Percentiles rank a stretch among this genome's conserved stretches.
phyloP scores from a whole-genome alignment of 2,888 invertebrate genomes.

The Ypsolopha scabrella region DNA sequence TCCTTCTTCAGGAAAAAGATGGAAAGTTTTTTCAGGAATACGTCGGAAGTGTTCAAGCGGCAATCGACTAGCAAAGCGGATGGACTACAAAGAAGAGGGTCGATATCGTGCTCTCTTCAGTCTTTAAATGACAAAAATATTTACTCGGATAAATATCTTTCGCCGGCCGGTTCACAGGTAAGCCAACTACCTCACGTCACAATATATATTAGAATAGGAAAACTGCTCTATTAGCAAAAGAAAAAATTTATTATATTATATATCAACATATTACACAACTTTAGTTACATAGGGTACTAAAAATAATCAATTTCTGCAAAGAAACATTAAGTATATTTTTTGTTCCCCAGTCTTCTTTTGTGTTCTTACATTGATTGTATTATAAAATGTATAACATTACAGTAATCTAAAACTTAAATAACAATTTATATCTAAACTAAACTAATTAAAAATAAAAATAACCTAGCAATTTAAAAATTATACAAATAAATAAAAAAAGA shows the following conservation, averaged over 20 bases:
- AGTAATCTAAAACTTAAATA: no score
- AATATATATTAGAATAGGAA: neutral
- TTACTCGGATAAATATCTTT: neutral
- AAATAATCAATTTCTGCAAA: no score
- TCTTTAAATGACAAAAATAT: slow-evolving; percentile 33
- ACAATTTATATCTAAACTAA: no score
- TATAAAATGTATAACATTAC: no score
- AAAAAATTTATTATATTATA: neutral
- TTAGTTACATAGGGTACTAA: neutral
- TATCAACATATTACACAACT: neutral
- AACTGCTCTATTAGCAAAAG: neutral
- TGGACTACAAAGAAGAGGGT: slow-evolving; percentile 30
- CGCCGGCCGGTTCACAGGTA: slow-evolving; percentile 3
- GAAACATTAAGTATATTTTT: no score
- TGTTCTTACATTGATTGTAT: no score
- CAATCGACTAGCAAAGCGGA: slow-evolving; percentile 33
- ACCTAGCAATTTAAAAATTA: no score
- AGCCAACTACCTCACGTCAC: neutral
- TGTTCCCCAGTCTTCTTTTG: no score
- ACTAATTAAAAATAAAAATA: no score
- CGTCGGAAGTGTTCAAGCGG: slow-evolving; percentile 51
- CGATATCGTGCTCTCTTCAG: slow-evolving; percentile 50
- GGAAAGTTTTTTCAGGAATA: slow-evolving; percentile 57
- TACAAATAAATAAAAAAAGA: no score
- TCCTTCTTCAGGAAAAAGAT: slow-evolving; percentile 59